Conservation (phyloP, 2,888 invertebrate genomes). For the Lissocephala sabroskyi region DNA sequence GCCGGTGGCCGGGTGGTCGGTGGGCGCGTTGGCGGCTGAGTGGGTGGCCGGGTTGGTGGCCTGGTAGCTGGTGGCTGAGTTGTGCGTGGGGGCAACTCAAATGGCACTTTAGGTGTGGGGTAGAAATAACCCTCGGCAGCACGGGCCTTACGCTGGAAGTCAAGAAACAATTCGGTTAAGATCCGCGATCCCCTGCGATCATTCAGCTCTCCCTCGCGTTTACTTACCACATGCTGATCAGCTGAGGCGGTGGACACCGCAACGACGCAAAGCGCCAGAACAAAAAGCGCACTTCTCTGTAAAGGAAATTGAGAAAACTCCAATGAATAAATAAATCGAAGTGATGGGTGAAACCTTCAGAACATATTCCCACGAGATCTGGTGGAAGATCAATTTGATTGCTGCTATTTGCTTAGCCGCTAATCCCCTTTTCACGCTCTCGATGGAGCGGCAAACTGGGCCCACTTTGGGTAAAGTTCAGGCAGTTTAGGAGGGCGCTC, state of each 20-base stretch:
- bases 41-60: conserved; percentile 28
- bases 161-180: background rate
- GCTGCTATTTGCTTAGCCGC: conserved; percentile 35
- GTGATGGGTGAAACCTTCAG: background rate
- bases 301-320: conserved; percentile 13
- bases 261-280: conserved; percentile 68
- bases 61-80: conserved; percentile 39
- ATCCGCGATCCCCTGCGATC: background rate
- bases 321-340: background rate
- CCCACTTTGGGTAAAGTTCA: conserved; percentile 44
- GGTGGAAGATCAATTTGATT: conserved; percentile 20
- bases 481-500: conserved; percentile 21
- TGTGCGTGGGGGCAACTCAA: conserved; percentile 43
- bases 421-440: conserved; percentile 40
- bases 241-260: conserved; percentile 56
- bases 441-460: background rate
- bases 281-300: conserved; percentile 68
- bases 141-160: conserved; percentile 55
- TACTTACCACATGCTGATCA: conserved; percentile 60
- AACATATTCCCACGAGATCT: conserved; percentile 12
- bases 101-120: conserved; percentile 58
- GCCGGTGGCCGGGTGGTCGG: conserved; percentile 20
- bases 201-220: background rate
- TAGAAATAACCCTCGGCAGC: conserved; percentile 65
- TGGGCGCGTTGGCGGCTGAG: conserved; percentile 35